These are phyloP conservation scores for Drosophila nikananu DNA, from an alignment of 1,140 invertebrate genomes.

Conservation along the genomic window DNA sequence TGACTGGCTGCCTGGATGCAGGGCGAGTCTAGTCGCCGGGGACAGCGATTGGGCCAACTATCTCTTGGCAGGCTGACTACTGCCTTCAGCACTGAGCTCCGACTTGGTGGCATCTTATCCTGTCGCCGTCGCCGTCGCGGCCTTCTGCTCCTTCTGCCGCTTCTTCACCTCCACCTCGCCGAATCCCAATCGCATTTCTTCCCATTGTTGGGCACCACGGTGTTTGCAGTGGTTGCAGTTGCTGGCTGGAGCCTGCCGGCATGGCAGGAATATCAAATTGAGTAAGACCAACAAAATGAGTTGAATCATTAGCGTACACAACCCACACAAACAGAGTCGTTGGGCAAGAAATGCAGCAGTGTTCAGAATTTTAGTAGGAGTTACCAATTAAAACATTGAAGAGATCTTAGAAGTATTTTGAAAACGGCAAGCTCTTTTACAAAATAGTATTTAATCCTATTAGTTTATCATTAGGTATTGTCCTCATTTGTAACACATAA, in stretches of 20 bases:
- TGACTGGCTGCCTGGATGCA: slow-evolving; percentile 48
- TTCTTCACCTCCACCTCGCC: not conserved
- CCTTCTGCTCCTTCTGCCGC: slow-evolving; percentile 5
- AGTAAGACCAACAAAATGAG: slow-evolving; percentile 80
- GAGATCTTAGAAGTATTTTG: no score
- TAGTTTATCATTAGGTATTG: no score
- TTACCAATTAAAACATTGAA: no score
- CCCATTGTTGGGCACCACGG: slow-evolving; percentile 24
- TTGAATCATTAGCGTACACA: slow-evolving; percentile 79
- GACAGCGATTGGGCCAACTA: slow-evolving; percentile 61
- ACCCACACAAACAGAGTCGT: slow-evolving; percentile 19
- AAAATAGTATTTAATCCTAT: no score
- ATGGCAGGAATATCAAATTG: slow-evolving; percentile 77
- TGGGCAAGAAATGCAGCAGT: slow-evolving; percentile 5
- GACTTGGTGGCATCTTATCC: slow-evolving; percentile 71
- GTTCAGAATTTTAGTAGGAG: not conserved
- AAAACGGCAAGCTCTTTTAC: not conserved
- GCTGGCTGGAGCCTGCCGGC: slow-evolving; percentile 30
- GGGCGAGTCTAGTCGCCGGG: slow-evolving; percentile 43
- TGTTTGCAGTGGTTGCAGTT: slow-evolving; percentile 18
- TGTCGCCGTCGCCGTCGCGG: slow-evolving; percentile 54
- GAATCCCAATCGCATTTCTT: slow-evolving; percentile 19
- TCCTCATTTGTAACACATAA: no score
- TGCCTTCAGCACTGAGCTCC: slow-evolving; percentile 38
- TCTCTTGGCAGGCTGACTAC: slow-evolving; percentile 49